phyloP scores from a whole-genome alignment of 2,113 vertebrate species.

The Elachura formosa region DNA sequence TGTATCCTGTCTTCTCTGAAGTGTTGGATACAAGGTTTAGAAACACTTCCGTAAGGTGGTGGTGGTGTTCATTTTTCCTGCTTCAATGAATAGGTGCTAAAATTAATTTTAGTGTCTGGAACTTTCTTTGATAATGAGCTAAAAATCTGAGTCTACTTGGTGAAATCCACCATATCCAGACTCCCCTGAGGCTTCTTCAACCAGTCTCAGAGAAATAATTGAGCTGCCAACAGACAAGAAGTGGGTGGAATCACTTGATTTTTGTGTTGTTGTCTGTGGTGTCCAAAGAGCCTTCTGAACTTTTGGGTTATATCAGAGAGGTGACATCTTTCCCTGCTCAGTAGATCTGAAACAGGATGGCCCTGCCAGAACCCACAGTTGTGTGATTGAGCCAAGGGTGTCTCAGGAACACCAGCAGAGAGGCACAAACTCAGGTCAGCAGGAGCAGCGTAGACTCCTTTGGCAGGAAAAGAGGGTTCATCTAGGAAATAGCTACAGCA shows the following conservation, averaged over 20 bases:
- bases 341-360: neutral
- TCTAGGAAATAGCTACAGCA: too few species aligned
- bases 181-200: neutral
- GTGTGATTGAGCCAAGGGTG: accelerated
- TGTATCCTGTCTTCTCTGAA: neutral
- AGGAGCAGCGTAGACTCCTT: neutral
- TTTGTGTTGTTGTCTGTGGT: too few species aligned
- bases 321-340: neutral
- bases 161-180: neutral
- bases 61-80: neutral
- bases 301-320: accelerated
- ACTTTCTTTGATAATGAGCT: neutral
- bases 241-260: neutral
- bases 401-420: neutral
- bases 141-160: neutral
- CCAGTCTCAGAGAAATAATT: neutral
- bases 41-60: neutral
- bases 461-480: neutral
- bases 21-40: neutral
- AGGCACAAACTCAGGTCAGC: neutral
- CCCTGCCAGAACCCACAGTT: neutral
- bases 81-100: neutral
- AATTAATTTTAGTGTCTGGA: neutral
- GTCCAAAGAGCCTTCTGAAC: neutral
- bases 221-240: neutral